Evolutionary conservation across 2,888 invertebrate species (phyloP), one percentile per base, ranked within the genome.

Genomic region (Caenorhabditis plicata): DNA sequence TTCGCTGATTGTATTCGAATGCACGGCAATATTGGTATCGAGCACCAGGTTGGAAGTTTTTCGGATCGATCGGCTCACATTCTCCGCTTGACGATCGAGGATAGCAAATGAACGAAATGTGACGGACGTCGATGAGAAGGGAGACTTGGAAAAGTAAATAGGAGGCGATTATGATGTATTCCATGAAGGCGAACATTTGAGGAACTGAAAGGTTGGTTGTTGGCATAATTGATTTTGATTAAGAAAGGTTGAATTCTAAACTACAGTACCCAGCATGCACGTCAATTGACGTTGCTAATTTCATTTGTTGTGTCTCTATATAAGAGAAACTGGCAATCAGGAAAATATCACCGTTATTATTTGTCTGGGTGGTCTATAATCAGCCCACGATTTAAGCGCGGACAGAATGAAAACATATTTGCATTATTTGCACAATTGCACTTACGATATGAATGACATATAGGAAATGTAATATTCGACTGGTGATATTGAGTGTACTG

Each of bases 21-120:
- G 66, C 60, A 19, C 69, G 23, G 32, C 69, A 69, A 29, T 67
- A 53, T 25, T 67, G 62, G 22, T 58, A 65, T 50, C 61, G 56
- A 8, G 42, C 67, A 11, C 57, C 71, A 40, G 60, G 61, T 23
- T 40, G 33, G 61, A 75, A 77, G 39, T 77, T 74, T 13, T 41
- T 55, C 8, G 75, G 74, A 25, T 67, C 63, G 29, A 78, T 40
- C 4, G 78, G 76, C 43, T 78, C 75, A 41, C 78, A 78, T 61
- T 78, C 78, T 32, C 78, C 78, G 27, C 64, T 64, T 44, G 63
- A 55, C 3, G 61, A 57, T 13, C 69, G 36, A 2, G 69, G 69
- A 49, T 71, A 77, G 36, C 77, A 78, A 27, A 77, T 55, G 52
- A 77, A 69, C 11, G 71, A 57, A 23, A 72, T 50, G 38, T 74